phyloP scores from a whole-genome alignment of 2,888 invertebrate genomes.

The Brachypalpus laphriformis region DNA sequence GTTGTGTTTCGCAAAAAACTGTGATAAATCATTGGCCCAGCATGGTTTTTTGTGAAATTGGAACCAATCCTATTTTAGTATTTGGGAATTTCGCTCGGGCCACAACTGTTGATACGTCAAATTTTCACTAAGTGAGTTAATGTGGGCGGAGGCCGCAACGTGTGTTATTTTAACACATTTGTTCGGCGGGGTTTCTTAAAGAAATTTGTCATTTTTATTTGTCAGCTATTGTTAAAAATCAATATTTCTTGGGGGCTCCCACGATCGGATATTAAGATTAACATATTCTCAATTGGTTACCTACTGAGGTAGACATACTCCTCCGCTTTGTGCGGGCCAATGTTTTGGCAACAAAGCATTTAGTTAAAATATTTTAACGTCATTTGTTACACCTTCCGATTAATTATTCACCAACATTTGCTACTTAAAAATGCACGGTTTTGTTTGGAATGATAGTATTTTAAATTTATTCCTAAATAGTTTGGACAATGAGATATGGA shows the following conservation, averaged over 20 bases:
- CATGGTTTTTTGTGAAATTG: conserved; percentile 18
- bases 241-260: neutral
- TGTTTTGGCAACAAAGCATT: neutral
- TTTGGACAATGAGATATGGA: neutral
- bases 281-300: conserved; percentile 15
- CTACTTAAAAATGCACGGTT: neutral
- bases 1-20: conserved; percentile 21
- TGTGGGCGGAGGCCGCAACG: neutral
- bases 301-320: conserved; percentile 19
- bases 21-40: conserved; percentile 14
- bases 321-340: conserved; percentile 4
- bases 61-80: neutral
- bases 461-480: neutral
- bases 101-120: neutral
- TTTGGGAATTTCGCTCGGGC: neutral
- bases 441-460: no score
- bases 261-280: conserved; percentile 13
- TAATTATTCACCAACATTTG: neutral
- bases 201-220: conserved; percentile 34
- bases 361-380: neutral
- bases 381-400: neutral
- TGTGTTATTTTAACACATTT: conserved; percentile 19
- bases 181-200: conserved; percentile 1
- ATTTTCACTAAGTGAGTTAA: neutral
- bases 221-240: conserved; percentile 14